These are phyloP conservation scores for Eurytoma californica DNA, from an alignment of 2,888 invertebrate species.

Conservation along the genomic window DNA sequence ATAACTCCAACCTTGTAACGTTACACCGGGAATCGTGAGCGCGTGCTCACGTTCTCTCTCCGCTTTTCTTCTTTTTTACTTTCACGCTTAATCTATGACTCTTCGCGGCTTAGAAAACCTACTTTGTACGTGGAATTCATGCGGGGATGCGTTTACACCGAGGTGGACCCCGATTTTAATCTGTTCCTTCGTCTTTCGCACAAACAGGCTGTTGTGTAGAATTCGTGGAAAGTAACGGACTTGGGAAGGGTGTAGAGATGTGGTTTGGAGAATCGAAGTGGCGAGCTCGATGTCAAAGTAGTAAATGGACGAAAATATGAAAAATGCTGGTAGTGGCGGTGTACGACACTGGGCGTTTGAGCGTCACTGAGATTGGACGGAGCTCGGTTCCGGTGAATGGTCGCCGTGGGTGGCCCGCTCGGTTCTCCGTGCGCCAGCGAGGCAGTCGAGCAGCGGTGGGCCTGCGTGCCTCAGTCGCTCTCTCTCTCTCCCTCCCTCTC, in stretches of 20 bases:
- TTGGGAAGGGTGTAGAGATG: too few species aligned
- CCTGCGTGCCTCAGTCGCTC: constrained; percentile 68
- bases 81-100: constrained; percentile 19
- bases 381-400: constrained; percentile 75
- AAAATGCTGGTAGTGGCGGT: not conserved
- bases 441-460: constrained; percentile 79
- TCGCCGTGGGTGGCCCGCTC: constrained; percentile 74
- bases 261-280: too few species aligned
- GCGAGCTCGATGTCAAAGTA: too few species aligned
- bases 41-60: constrained; percentile 4
- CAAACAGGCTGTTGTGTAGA: too few species aligned
- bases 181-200: too few species aligned
- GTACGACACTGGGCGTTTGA: constrained; percentile 28
- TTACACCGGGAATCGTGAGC: constrained; percentile 42
- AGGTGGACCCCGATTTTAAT: too few species aligned
- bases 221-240: too few species aligned
- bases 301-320: too few species aligned
- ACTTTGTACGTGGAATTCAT: too few species aligned
- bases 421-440: constrained; percentile 77
- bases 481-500: constrained; percentile 42
- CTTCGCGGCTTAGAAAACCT: too few species aligned
- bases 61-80: constrained; percentile 18
- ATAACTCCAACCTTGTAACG: constrained; percentile 44
- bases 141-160: too few species aligned
- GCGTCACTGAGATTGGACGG: constrained; percentile 54